Evolutionary conservation across 2,113 vertebrate genomes (phyloP).

Genomic region (Gambusia holbrooki): DNA sequence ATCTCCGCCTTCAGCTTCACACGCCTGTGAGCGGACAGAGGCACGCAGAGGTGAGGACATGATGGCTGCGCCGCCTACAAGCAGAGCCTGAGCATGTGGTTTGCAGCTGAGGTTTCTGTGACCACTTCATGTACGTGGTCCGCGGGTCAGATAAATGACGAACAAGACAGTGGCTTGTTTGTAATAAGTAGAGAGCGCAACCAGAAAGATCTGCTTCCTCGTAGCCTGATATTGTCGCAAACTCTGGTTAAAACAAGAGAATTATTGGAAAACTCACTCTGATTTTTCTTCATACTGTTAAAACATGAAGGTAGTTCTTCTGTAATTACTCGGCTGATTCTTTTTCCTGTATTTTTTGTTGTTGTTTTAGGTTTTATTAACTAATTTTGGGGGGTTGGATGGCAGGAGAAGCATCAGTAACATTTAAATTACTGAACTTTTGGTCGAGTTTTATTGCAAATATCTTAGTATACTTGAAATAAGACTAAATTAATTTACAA

Average conservation of each 20-base stretch:
- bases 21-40: constrained; percentile 68
- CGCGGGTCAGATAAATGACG: background rate
- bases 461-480: no score
- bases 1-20: constrained; percentile 82
- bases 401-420: background rate
- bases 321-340: background rate
- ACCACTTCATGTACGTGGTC: constrained; percentile 9
- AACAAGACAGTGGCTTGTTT: background rate
- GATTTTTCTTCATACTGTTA: background rate
- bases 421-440: background rate
- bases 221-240: background rate
- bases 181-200: background rate
- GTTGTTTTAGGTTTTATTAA: background rate
- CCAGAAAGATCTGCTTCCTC: background rate
- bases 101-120: constrained; percentile 26
- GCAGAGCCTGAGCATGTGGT: constrained; percentile 15
- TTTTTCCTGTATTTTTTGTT: background rate
- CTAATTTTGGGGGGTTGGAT: background rate
- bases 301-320: background rate
- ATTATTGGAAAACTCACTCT: background rate
- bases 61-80: constrained; percentile 23
- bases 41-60: constrained; percentile 17
- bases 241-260: no score
- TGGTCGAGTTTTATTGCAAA: no score
- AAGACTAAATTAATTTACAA: no score